These are phyloP conservation scores for Takifugu bimaculatus DNA, from an alignment of 2,113 vertebrate genomes.

Conservation along the genomic window DNA sequence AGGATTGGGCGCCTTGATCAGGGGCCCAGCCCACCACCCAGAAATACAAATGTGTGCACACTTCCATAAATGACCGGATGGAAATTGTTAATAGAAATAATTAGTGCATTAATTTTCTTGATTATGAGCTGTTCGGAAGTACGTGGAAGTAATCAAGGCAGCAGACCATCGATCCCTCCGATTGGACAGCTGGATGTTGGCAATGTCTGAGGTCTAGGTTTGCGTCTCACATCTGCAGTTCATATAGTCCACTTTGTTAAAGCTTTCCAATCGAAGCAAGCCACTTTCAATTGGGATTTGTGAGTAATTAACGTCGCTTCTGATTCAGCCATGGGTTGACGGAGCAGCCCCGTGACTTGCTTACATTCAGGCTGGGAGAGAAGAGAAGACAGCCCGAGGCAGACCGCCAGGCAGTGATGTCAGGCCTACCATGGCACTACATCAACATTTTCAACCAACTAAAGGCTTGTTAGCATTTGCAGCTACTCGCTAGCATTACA, in stretches of 20 bases:
- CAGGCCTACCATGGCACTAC: not conserved
- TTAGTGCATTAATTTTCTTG: no score
- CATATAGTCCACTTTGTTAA: no score
- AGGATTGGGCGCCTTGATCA: no score
- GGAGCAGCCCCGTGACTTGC: not conserved
- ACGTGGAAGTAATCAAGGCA: no score
- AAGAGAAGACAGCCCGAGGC: not conserved
- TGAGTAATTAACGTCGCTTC: not conserved
- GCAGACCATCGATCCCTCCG: no score
- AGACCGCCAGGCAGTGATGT: not conserved
- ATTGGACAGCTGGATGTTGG: not conserved
- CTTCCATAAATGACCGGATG: no score
- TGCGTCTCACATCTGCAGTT: not conserved
- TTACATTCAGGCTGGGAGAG: not conserved
- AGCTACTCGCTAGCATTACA: conserved; percentile 13
- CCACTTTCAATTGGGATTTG: not conserved
- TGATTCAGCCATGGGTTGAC: not conserved
- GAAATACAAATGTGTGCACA: no score
- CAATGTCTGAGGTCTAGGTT: not conserved
- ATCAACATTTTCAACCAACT: not conserved
- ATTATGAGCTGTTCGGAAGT: no score
- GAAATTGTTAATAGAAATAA: no score
- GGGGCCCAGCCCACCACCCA: no score
- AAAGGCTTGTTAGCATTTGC: conserved; percentile 4
- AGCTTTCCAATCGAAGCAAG: not conserved